phyloP scores from a whole-genome alignment of 1,140 invertebrate species.

The Drosophila triauraria region DNA sequence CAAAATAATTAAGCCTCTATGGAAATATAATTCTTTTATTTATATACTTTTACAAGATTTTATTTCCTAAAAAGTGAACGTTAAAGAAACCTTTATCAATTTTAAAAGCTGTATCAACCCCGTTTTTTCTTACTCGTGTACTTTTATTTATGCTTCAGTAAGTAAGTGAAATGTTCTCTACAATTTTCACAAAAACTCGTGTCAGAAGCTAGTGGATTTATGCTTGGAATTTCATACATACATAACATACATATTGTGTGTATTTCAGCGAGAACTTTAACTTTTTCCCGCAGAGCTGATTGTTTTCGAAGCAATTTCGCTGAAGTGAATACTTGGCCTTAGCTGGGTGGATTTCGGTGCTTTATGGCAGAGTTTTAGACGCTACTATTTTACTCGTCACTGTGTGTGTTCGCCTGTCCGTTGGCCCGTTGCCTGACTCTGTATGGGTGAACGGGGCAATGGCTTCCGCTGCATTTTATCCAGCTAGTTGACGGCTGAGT shows the following conservation, averaged over 20 bases:
- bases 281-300: conserved; percentile 8
- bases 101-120: too few species aligned
- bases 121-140: too few species aligned
- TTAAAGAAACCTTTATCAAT: too few species aligned
- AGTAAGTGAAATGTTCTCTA: neutral
- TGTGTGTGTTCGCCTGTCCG: conserved; percentile 18
- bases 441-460: conserved; percentile 44
- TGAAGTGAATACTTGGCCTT: conserved; percentile 25
- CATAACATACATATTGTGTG: conserved; percentile 4
- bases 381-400: conserved; percentile 25
- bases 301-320: conserved; percentile 18
- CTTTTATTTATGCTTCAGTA: too few species aligned
- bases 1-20: too few species aligned
- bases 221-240: neutral
- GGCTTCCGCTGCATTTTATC: conserved; percentile 28
- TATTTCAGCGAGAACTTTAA: neutral
- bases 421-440: conserved; percentile 32
- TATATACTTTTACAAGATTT: too few species aligned
- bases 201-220: neutral
- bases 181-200: neutral
- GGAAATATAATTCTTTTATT: too few species aligned
- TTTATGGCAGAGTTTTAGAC: conserved; percentile 23
- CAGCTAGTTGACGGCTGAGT: conserved; percentile 25
- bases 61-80: too few species aligned
- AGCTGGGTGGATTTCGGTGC: conserved; percentile 21